Percentiles rank a stretch among this genome's conserved stretches.
These are phyloP conservation scores for Germaria angustata DNA, from an alignment of 2,888 invertebrate species.

Conservation along the genomic window DNA sequence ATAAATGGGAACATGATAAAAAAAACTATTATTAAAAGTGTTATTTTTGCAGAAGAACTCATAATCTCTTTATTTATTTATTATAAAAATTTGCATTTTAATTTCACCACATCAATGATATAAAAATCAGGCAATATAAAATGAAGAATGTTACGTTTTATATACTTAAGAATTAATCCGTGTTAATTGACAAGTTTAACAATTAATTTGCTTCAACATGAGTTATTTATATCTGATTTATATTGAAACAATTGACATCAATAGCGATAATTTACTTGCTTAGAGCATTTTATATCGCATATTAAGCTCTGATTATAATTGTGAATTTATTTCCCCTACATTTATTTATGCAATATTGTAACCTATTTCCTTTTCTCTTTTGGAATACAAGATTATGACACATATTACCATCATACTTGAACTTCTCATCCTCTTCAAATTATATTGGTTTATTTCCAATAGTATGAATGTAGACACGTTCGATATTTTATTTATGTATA, in stretches of 20 bases:
- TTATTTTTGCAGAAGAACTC: too few species aligned
- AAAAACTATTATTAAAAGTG: too few species aligned
- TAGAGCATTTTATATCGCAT: background rate
- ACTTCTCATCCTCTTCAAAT: slow-evolving; percentile 6
- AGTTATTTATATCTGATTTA: background rate
- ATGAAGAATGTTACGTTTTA: too few species aligned
- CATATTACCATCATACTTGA: slow-evolving; percentile 26
- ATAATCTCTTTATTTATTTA: too few species aligned
- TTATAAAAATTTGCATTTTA: too few species aligned
- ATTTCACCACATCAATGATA: too few species aligned
- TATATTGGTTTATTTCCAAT: background rate
- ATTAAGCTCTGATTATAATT: background rate
- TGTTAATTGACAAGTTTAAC: too few species aligned
- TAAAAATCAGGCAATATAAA: too few species aligned
- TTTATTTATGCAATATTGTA: slow-evolving; percentile 11
- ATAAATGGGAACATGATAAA: too few species aligned
- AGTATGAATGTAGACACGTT: background rate
- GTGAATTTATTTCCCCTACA: background rate
- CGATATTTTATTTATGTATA: too few species aligned
- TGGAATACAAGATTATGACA: background rate
- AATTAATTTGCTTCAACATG: too few species aligned
- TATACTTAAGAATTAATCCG: too few species aligned
- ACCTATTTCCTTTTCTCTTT: background rate
- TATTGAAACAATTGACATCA: background rate
- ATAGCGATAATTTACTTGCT: background rate